Conservation (phyloP, 2,113 vertebrate genomes). For the Panthera uncia region DNA sequence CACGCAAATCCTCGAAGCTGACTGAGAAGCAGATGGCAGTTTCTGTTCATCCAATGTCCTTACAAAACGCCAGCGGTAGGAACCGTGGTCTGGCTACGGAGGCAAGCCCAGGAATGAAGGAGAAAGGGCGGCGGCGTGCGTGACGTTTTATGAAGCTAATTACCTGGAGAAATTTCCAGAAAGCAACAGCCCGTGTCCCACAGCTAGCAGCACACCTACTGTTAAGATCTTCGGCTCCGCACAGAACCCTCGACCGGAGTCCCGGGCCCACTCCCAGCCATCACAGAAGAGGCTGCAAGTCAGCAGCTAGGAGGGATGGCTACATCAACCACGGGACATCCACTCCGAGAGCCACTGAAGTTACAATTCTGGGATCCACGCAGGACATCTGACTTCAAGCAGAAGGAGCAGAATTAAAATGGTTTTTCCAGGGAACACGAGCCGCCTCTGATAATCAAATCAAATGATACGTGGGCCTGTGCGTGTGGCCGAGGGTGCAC, state of each 20-base stretch:
- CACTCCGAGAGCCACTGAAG: rapidly evolving
- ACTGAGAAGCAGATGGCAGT: rapidly evolving
- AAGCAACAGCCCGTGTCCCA: rapidly evolving
- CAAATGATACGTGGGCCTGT: rapidly evolving
- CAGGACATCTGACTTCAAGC: not conserved
- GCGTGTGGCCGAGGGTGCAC: rapidly evolving
- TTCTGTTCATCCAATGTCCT: not conserved
- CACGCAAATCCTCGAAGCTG: rapidly evolving
- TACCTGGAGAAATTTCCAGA: no score
- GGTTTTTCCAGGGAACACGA: rapidly evolving
- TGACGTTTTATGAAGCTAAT: not conserved
- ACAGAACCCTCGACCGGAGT: rapidly evolving
- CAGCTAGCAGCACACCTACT: rapidly evolving
- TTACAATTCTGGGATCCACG: rapidly evolving
- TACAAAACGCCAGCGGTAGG: not conserved
- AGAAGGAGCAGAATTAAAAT: not conserved
- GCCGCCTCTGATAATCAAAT: not conserved
- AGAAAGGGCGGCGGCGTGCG: not conserved
- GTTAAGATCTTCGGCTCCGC: not conserved
- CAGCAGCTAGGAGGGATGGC: rapidly evolving
- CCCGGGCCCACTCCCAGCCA: rapidly evolving
- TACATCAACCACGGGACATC: rapidly evolving
- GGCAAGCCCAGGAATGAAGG: not conserved
- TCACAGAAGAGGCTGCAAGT: rapidly evolving
- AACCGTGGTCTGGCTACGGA: not conserved